phyloP scores from a whole-genome alignment of 2,113 vertebrate species.

The Zosterops japonicus region DNA sequence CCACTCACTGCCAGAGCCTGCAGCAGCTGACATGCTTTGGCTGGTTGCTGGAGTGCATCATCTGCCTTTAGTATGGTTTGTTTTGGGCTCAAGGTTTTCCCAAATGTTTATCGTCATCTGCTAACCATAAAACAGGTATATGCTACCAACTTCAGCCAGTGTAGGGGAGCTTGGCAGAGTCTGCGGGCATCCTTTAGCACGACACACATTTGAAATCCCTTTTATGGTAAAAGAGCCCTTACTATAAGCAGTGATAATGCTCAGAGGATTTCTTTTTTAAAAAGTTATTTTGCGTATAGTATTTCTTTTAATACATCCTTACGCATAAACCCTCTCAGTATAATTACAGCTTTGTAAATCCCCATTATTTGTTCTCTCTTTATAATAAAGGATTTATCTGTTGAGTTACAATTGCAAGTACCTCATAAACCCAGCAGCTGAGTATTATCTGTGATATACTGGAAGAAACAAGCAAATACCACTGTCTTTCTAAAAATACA shows the following conservation, averaged over 20 bases:
- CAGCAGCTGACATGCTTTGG: not conserved
- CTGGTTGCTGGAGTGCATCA: not conserved
- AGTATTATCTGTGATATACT: not conserved
- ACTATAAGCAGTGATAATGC: not conserved
- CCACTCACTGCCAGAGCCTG: not conserved
- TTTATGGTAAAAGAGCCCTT: not conserved
- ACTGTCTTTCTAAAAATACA: not conserved
- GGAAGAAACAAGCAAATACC: not conserved
- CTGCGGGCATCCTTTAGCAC: not conserved
- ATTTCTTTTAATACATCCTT: conserved; percentile 16
- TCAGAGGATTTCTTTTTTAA: not conserved
- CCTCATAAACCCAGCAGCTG: not conserved
- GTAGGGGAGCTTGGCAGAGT: not conserved
- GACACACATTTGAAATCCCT: not conserved
- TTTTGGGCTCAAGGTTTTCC: not conserved
- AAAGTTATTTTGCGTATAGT: not conserved
- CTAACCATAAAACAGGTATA: not conserved
- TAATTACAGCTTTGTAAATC: conserved; percentile 49
- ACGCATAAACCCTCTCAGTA: not conserved
- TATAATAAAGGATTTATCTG: conserved; percentile 28
- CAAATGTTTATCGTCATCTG: not conserved
- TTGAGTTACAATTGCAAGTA: conserved; percentile 25
- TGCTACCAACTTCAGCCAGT: not conserved
- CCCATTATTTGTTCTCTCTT: conserved; percentile 1
- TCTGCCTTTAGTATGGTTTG: not conserved